Conservation (phyloP, 2,888 invertebrate genomes). For the Eilema sororculum region DNA sequence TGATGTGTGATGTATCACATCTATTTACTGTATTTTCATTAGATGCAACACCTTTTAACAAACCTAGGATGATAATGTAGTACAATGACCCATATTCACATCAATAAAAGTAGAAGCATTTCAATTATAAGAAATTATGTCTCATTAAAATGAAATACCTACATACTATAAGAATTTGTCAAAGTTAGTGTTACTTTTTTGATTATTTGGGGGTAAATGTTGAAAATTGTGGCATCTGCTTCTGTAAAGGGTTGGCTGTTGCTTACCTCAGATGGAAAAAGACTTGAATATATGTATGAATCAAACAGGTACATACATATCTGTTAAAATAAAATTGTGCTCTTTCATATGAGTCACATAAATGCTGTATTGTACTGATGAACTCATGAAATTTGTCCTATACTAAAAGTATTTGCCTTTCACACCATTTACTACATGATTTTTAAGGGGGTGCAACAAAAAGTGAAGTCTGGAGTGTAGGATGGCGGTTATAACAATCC, state of each 20-base stretch:
- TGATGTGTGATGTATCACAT: not conserved
- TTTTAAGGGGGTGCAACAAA: no score
- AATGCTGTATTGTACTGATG: not conserved
- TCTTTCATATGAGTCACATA: not conserved
- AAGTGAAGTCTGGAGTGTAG: no score
- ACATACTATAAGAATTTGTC: no score
- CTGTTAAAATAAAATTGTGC: not conserved
- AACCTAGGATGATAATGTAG: no score
- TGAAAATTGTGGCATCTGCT: not conserved
- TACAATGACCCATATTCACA: no score
- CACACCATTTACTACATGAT: not conserved
- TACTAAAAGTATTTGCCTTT: not conserved
- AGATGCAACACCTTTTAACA: no score
- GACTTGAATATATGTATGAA: not conserved
- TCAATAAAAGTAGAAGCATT: not conserved
- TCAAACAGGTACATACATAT: not conserved
- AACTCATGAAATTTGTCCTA: not conserved
- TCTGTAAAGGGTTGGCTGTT: not conserved
- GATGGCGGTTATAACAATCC: no score
- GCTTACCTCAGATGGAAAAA: not conserved
- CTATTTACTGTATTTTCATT: no score
- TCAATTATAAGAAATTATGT: not conserved
- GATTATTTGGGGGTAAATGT: not conserved
- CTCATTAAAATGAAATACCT: not conserved
- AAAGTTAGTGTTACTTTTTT: not conserved